Evolutionary conservation across 2,888 invertebrate genomes (phyloP).

Genomic region (Pammene fasciana): DNA sequence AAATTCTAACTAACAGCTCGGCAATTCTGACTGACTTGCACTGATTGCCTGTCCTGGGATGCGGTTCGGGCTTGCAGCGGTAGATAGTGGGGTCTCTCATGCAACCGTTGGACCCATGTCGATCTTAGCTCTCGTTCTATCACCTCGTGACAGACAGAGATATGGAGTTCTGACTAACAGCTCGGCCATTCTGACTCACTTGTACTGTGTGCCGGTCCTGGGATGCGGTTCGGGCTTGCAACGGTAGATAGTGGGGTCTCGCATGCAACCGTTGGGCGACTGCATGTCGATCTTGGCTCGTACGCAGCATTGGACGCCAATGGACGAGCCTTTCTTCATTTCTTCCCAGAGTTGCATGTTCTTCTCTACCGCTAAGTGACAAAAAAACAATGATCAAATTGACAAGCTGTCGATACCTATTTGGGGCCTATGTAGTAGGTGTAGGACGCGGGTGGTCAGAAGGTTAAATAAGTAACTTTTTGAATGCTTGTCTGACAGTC

Average conservation of each 20-base stretch:
- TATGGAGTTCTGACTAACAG: not conserved
- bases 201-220: conserved; percentile 96
- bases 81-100: conserved; percentile 99
- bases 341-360: conserved; percentile 96
- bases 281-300: conserved; percentile 99
- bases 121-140: conserved; percentile 90
- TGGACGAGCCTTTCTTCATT: conserved; percentile 92
- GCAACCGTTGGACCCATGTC: conserved; percentile 98
- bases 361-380: conserved; percentile 87
- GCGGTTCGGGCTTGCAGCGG: conserved; percentile 97
- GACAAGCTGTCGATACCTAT: too few relatives aligned
- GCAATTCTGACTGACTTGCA: conserved; percentile 89
- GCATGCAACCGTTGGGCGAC: conserved; percentile 97
- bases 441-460: too few relatives aligned
- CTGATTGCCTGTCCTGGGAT: conserved; percentile 95
- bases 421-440: too few relatives aligned
- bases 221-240: conserved; percentile 98
- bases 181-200: conserved; percentile 81
- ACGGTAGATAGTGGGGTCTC: conserved; percentile 99
- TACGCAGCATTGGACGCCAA: conserved; percentile 95
- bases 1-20: too few relatives aligned
- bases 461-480: too few relatives aligned
- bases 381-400: not conserved
- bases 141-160: too few relatives aligned
- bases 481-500: too few relatives aligned